These are phyloP conservation scores for Tokudaia muenninki DNA, from an alignment of 2,797 vertebrate genomes.

Conservation along the genomic window DNA sequence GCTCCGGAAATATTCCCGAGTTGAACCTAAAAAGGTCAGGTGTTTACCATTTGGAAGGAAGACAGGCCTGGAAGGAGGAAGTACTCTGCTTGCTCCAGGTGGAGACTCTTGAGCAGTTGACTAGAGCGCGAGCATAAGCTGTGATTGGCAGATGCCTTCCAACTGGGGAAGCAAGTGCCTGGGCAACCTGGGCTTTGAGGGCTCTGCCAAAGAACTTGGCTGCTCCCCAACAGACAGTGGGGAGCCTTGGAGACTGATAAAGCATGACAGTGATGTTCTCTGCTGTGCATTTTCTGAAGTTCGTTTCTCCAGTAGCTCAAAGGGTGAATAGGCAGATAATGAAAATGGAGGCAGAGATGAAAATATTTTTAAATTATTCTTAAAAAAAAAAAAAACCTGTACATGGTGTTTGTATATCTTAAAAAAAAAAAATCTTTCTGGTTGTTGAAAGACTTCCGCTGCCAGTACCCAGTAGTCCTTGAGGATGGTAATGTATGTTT, in stretches of 20 bases:
- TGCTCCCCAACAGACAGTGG: not conserved
- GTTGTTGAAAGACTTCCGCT: not conserved
- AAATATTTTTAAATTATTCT: not conserved
- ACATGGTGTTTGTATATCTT: not conserved
- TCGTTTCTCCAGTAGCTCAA: not conserved
- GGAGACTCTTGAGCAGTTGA: not conserved
- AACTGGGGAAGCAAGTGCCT: constrained; percentile 28
- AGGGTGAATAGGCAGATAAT: not conserved
- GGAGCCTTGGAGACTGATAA: constrained; percentile 25
- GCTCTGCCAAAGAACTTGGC: constrained; percentile 43
- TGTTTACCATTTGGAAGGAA: not conserved
- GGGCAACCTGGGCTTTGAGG: constrained; percentile 13
- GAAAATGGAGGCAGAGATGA: not conserved
- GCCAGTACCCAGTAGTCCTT: not conserved
- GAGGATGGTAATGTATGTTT: not conserved
- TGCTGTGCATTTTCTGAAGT: constrained; percentile 50
- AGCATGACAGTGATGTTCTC: not conserved
- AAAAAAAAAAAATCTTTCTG: not conserved
- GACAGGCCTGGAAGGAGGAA: not conserved
- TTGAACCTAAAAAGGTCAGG: constrained; percentile 2
- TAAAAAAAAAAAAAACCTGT: not conserved
- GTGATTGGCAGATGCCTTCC: constrained; percentile 18
- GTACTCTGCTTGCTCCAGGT: not conserved
- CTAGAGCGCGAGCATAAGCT: not conserved
- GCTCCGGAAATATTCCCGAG: not conserved